These are phyloP conservation scores for Lepeophtheirus nordmannii DNA, from an alignment of 2,888 invertebrate genomes.

Conservation along the genomic window DNA sequence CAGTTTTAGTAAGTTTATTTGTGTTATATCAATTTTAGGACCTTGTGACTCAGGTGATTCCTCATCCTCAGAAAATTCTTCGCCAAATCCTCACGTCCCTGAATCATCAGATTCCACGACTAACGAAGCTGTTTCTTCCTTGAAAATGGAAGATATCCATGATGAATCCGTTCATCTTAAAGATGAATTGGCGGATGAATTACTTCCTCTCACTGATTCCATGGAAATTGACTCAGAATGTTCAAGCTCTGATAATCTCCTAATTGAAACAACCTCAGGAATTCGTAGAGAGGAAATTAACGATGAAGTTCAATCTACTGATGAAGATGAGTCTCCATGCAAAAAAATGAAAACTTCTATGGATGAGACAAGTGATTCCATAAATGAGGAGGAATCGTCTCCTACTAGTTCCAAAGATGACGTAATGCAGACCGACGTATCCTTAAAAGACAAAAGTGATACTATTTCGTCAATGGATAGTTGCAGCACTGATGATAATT, in stretches of 20 bases:
- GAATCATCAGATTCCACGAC: not conserved
- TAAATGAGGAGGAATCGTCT: not conserved
- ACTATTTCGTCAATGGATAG: too few species aligned
- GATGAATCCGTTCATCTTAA: not conserved
- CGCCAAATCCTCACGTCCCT: not conserved
- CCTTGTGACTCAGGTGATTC: not conserved
- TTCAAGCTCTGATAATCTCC: not conserved
- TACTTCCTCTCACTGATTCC: not conserved
- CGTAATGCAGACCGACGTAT: not conserved
- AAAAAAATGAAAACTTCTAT: not conserved
- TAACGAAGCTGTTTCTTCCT: not conserved
- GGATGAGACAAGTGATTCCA: not conserved
- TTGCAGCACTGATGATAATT: not conserved
- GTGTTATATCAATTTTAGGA: not conserved
- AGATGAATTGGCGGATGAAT: not conserved
- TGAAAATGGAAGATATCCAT: too few species aligned
- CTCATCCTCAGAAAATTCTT: not conserved
- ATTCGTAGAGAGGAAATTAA: not conserved
- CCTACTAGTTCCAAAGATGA: conserved; percentile 6
- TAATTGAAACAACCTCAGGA: not conserved
- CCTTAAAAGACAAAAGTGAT: not conserved
- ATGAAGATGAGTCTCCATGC: not conserved
- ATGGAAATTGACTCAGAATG: conserved; percentile 1
- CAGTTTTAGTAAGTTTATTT: not conserved
- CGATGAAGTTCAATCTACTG: not conserved